These are phyloP conservation scores for Hecatera dysodea DNA, from an alignment of 2,888 invertebrate species.

Conservation along the genomic window DNA sequence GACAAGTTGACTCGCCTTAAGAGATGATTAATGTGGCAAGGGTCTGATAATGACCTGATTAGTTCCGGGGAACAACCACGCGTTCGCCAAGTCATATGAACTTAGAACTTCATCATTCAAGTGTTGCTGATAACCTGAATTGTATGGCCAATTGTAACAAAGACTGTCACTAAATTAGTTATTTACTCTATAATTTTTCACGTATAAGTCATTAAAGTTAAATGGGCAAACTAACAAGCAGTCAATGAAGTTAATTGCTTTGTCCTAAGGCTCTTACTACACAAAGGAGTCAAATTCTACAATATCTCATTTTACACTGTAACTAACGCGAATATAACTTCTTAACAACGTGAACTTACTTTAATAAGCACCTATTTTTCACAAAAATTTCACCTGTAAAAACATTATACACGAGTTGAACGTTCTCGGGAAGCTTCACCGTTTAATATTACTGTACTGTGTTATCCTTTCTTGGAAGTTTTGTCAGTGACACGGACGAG, in stretches of 20 bases:
- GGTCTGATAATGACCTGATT: constrained; percentile 66
- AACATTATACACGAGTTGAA: constrained; percentile 67
- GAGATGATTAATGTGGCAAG: constrained; percentile 63
- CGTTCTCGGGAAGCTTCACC: constrained; percentile 52
- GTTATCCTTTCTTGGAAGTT: constrained; percentile 64
- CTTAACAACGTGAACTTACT: constrained; percentile 55
- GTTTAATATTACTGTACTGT: constrained; percentile 69
- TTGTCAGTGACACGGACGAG: constrained; percentile 60
- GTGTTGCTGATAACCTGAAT: constrained; percentile 11
- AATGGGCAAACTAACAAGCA: constrained; percentile 15
- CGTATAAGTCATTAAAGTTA: neutral
- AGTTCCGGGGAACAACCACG: constrained; percentile 50
- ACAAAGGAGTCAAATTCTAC: constrained; percentile 29
- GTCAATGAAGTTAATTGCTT: constrained; percentile 13
- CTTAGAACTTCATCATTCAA: constrained; percentile 35
- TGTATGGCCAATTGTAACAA: constrained; percentile 24
- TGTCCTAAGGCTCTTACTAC: neutral
- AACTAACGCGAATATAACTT: constrained; percentile 55
- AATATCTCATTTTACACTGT: constrained; percentile 33
- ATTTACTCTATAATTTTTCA: too few relatives aligned
- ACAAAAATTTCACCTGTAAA: constrained; percentile 68
- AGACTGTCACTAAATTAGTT: too few relatives aligned
- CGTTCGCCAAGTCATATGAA: constrained; percentile 24
- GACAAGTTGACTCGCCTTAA: constrained; percentile 56
- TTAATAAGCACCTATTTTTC: constrained; percentile 65